Evolutionary conservation across 2,888 invertebrate genomes (phyloP).

Genomic region (Ryuthela nishihirai): DNA sequence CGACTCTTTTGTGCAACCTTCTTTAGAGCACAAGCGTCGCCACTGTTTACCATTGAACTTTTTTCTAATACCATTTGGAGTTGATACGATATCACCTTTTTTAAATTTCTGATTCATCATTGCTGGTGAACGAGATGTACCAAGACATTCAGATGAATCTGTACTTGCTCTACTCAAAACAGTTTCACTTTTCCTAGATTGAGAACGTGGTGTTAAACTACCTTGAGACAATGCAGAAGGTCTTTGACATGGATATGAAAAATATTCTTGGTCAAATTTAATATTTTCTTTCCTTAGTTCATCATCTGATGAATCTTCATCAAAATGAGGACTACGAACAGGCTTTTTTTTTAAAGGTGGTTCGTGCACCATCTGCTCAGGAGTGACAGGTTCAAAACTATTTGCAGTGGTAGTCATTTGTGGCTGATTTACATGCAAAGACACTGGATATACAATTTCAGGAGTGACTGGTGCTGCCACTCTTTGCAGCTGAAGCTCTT

Average conservation of each 20-base stretch:
- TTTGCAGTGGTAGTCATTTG: conserved; percentile 15
- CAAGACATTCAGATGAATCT: conserved; percentile 55
- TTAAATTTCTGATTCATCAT: conserved; percentile 93
- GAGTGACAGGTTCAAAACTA: conserved; percentile 5
- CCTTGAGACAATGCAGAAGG: conserved; percentile 27
- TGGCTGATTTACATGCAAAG: conserved; percentile 16
- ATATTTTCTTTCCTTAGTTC: conserved; percentile 82
- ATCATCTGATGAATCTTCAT: conserved; percentile 58
- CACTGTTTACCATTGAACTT: conserved; percentile 99
- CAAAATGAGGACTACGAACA: conserved; percentile 49
- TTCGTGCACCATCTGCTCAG: conserved; percentile 26
- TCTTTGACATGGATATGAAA: conserved; percentile 27
- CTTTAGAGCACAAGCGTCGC: conserved; percentile 93
- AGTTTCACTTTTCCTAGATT: conserved; percentile 28
- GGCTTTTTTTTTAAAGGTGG: conserved; percentile 20
- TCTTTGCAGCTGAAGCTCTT: conserved; percentile 15
- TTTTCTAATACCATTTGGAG: conserved; percentile 92
- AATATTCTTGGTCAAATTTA: conserved; percentile 50
- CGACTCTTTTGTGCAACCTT: conserved; percentile 93
- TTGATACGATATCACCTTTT: conserved; percentile 94
- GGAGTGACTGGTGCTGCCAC: conserved; percentile 11
- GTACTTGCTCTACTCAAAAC: conserved; percentile 79
- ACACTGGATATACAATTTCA: conserved; percentile 8
- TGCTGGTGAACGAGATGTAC: conserved; percentile 68
- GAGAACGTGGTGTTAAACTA: conserved; percentile 26